Base-by-base conservation (phyloP, 64 coral and sea anemone genomes). In the Cladopsammia gracilis region DNA sequence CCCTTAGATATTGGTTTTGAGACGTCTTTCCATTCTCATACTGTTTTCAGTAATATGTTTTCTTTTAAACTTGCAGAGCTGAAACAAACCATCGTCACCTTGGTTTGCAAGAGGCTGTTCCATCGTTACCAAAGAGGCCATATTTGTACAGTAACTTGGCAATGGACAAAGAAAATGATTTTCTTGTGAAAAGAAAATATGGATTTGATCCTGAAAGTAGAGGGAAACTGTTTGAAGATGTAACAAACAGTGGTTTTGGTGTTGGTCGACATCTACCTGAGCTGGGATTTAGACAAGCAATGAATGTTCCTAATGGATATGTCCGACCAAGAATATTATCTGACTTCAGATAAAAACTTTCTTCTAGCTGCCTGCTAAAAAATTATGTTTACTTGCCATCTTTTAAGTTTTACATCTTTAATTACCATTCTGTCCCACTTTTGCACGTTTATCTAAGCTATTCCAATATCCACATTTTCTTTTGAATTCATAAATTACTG, bases 131-230 rank as follows among this genome's bases (percentile, higher is more conserved):
- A 0, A 91, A 91, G 34, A 42, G 25, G 51, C 77, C 78, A 5
- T 56, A 64, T 49, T 76, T 61, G 1, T 76, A 93, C 59, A 42
- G 62, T 7, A 66, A 93, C 50, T 78, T 93, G 20, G 90, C 48
- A 6, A 86, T 87, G 57, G 91, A 93, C 58, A 93, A 93, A 68
- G 91, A 93, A 43, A 93, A 93, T 87, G 74, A 87, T 62, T 25
- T 68, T 19, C 43, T 75, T 7, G 70, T 86, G 7, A 93, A 93
- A 49, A 86, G 91, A 76, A 86, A 74, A 67, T 93, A 67, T 57
- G 9, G 48, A 7, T 70, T 24, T 23, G 83, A 93, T 70, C 73
- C 62, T 10, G 91, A 93, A 22, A 76, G 19, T 43, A 54, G 51
- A 42, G 85, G 62, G 11, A 53, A 50, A 19, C 68, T 50, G 15